Conservation (phyloP, 1,140 invertebrate species). For the Ostrea edulis region DNA sequence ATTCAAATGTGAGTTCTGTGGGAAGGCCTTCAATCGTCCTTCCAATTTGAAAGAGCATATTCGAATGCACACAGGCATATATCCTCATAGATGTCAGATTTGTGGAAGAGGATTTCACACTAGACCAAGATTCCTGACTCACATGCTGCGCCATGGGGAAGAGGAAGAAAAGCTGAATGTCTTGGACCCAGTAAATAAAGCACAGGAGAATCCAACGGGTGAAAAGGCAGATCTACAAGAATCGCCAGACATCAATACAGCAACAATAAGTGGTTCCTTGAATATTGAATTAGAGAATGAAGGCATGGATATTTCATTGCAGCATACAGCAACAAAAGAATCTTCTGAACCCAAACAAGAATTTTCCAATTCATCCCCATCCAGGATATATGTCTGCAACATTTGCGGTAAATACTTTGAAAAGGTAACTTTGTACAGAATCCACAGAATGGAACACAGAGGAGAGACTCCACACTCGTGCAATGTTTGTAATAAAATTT, state of each 20-base stretch:
- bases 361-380: not conserved
- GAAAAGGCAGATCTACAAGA: not conserved
- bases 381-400: not conserved
- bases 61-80: slow-evolving; percentile 2
- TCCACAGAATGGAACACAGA: not conserved
- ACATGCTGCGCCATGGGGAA: not conserved
- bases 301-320: not conserved
- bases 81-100: not conserved
- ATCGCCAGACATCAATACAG: not conserved
- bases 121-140: not conserved
- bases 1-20: slow-evolving; percentile 22
- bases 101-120: slow-evolving; percentile 6
- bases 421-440: not conserved
- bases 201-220: not conserved
- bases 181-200: not conserved
- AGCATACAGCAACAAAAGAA: not conserved
- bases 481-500: not conserved
- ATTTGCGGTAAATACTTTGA: slow-evolving; percentile 1
- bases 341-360: not conserved
- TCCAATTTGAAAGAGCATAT: not conserved
- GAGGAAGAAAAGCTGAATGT: not conserved
- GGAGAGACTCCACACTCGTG: slow-evolving; percentile 2
- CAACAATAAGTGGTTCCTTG: not conserved
- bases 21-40: slow-evolving; percentile 7
- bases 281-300: not conserved